Evolutionary conservation across 1,140 invertebrate genomes (phyloP).

Genomic region (Drosophila pruinosa): DNA sequence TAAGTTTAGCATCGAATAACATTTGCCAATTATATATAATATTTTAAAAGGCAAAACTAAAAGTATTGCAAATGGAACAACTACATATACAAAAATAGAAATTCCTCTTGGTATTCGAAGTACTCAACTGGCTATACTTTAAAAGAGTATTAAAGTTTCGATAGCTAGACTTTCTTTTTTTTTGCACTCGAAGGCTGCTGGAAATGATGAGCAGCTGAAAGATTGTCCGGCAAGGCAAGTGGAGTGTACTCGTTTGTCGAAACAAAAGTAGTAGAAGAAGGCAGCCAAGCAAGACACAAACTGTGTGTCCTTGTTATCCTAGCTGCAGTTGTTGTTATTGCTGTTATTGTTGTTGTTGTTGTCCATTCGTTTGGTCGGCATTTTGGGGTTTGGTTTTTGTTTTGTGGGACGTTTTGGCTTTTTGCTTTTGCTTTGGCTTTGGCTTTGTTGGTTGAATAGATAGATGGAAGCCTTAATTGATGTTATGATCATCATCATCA

Average conservation of each 20-base stretch:
- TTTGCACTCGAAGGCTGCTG: not conserved
- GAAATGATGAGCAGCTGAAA: slow-evolving; percentile 27
- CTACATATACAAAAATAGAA: too few species aligned
- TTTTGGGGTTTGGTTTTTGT: slow-evolving; percentile 41
- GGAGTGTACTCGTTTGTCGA: too few species aligned
- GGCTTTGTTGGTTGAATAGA: slow-evolving; percentile 61
- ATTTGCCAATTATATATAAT: too few species aligned
- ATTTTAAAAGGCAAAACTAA: too few species aligned
- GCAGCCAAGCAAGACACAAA: slow-evolving; percentile 23
- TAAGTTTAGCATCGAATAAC: too few species aligned
- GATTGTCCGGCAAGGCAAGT: slow-evolving; percentile 27
- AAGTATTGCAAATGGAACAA: too few species aligned
- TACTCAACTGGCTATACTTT: too few species aligned
- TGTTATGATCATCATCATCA: slow-evolving; percentile 68
- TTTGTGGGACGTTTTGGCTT: slow-evolving; percentile 11
- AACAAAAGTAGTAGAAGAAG: not conserved
- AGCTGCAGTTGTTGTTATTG: slow-evolving; percentile 12
- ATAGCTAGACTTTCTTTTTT: too few species aligned
- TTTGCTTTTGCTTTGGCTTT: slow-evolving; percentile 45
- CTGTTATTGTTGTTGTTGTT: not conserved
- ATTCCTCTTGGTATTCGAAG: too few species aligned
- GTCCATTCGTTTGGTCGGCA: slow-evolving; percentile 19
- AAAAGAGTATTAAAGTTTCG: too few species aligned
- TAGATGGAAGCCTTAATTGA: slow-evolving; percentile 67
- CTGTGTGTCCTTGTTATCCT: slow-evolving; percentile 25